Evolutionary conservation across 2,888 invertebrate genomes (phyloP).

Genomic region (Germaria angustata): DNA sequence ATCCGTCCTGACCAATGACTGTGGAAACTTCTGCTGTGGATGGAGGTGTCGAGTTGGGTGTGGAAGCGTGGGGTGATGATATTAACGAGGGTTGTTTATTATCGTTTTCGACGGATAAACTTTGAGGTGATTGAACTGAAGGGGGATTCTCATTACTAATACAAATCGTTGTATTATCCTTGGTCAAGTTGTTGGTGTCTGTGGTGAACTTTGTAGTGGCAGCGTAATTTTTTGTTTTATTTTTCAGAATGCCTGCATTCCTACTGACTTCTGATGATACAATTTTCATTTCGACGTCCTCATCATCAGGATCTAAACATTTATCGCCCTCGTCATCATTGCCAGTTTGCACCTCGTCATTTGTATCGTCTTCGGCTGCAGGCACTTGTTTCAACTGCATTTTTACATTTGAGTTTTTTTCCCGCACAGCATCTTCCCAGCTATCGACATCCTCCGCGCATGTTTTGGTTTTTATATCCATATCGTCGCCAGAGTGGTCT

Average conservation of each 20-base stretch:
- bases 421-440: neutral
- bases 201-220: neutral
- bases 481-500: neutral
- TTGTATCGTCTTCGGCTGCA: conserved; percentile 6
- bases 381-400: conserved; percentile 49
- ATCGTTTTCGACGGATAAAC: conserved; percentile 15
- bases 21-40: neutral
- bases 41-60: conserved; percentile 51
- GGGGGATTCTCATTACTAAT: conserved; percentile 12
- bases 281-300: conserved; percentile 21
- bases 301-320: conserved; percentile 6
- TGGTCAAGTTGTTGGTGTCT: conserved; percentile 1
- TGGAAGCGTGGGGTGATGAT: conserved; percentile 58
- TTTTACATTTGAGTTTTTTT: conserved; percentile 24
- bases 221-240: conserved; percentile 9
- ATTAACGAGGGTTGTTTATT: conserved; percentile 43
- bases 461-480: conserved; percentile 25
- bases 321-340: neutral
- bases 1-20: neutral
- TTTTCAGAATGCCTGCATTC: conserved; percentile 55
- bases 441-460: neutral
- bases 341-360: neutral
- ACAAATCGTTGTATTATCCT: conserved; percentile 6
- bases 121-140: conserved; percentile 39
- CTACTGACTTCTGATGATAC: neutral